Evolutionary conservation across 2,113 vertebrate species (phyloP).

Genomic region (Nyctibius bracteatus): DNA sequence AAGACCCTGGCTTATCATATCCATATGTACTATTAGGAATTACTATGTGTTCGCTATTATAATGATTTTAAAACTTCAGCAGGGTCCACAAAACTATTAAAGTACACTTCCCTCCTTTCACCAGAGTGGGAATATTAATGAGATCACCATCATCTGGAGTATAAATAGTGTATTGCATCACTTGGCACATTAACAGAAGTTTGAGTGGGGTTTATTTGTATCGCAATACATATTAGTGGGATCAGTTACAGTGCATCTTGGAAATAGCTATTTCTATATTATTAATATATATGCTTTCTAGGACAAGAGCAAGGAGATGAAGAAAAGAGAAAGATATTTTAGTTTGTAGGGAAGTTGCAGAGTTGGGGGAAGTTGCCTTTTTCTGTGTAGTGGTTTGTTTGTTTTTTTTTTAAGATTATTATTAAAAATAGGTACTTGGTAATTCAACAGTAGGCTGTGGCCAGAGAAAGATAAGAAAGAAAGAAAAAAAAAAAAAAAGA

Average conservation of each 20-base stretch:
- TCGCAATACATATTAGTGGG: not conserved
- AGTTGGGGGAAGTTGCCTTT: not conserved
- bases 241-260: not conserved
- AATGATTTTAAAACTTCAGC: not conserved
- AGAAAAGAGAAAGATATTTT: not conserved
- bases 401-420: not conserved
- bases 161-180: not conserved
- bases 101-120: not conserved
- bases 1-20: not conserved
- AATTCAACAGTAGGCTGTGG: not conserved
- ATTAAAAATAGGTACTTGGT: not conserved
- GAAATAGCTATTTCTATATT: not conserved
- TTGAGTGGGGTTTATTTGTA: not conserved
- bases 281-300: not conserved
- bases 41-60: not conserved
- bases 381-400: not conserved
- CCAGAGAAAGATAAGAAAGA: not conserved
- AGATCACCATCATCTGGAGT: not conserved
- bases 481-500: no score
- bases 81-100: not conserved
- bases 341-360: not conserved
- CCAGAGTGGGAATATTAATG: not conserved
- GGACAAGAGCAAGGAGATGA: not conserved
- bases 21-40: not conserved
- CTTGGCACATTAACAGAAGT: not conserved